Evolutionary conservation across 2,888 invertebrate species (phyloP).

Genomic region (Timandra comae): DNA sequence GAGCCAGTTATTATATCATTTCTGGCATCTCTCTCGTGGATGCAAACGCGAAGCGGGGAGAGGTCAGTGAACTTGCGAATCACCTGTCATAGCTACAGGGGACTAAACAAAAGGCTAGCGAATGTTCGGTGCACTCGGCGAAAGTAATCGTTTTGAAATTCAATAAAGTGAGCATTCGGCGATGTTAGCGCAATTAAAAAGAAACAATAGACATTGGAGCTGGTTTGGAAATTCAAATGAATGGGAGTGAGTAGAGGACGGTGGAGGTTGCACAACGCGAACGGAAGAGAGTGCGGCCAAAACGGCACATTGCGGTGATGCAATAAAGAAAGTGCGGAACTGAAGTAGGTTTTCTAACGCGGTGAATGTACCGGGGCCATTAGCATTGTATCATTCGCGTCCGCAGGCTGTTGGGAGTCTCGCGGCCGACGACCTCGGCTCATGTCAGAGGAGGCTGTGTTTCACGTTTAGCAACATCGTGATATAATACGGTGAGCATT

Average conservation of each 20-base stretch:
- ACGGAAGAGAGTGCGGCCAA: slow-evolving; percentile 69
- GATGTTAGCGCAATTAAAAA: slow-evolving; percentile 29
- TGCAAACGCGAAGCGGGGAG: slow-evolving; percentile 43
- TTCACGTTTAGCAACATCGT: slow-evolving; percentile 37
- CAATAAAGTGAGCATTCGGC: slow-evolving; percentile 29
- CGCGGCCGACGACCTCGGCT: slow-evolving; percentile 60
- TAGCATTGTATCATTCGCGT: slow-evolving; percentile 65
- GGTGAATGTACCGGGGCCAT: slow-evolving; percentile 71
- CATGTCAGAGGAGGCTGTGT: slow-evolving; percentile 47
- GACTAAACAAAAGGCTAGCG: slow-evolving; percentile 39
- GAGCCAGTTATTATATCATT: slow-evolving; percentile 59
- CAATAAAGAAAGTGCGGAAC: slow-evolving; percentile 76
- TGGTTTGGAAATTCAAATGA: slow-evolving; percentile 44
- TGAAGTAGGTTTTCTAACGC: slow-evolving; percentile 71
- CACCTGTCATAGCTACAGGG: slow-evolving; percentile 58
- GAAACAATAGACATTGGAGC: slow-evolving; percentile 45
- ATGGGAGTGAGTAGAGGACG: slow-evolving; percentile 33
- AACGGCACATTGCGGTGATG: slow-evolving; percentile 66
- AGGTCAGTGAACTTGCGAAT: slow-evolving; percentile 72
- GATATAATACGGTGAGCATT: slow-evolving; percentile 40
- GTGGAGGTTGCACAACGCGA: slow-evolving; percentile 58
- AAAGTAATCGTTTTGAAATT: slow-evolving; percentile 50
- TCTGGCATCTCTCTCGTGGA: slow-evolving; percentile 53
- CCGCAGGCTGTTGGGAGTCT: slow-evolving; percentile 37
- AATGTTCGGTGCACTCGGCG: slow-evolving; percentile 47